Evolutionary conservation across 2,797 vertebrate species (phyloP).

Genomic region (Sciurus vulgaris): DNA sequence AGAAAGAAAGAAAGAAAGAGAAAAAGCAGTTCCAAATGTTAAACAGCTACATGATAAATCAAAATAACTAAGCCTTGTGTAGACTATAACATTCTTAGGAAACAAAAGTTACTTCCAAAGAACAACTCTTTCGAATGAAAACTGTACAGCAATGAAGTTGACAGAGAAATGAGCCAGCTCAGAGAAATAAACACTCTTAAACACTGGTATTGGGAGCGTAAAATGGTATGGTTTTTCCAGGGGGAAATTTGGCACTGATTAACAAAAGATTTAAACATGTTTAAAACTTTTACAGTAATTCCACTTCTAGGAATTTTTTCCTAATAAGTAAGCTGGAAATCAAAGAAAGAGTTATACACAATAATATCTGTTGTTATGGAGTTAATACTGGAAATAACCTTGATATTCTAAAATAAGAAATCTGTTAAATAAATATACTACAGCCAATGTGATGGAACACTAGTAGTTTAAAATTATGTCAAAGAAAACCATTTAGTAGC

Average conservation of each 20-base stretch:
- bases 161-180: neutral
- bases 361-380: neutral
- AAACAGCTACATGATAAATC: neutral
- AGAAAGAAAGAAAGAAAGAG: too few species aligned
- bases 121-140: slow-evolving; percentile 31
- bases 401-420: neutral
- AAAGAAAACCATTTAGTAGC: slow-evolving; percentile 12
- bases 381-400: slow-evolving; percentile 28
- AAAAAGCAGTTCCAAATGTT: neutral
- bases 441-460: neutral
- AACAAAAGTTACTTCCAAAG: slow-evolving; percentile 37
- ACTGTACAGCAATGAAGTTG: neutral
- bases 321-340: slow-evolving; percentile 50
- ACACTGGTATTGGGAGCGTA: neutral
- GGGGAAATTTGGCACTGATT: slow-evolving; percentile 1
- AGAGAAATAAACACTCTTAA: slow-evolving; percentile 31
- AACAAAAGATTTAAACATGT: slow-evolving; percentile 11
- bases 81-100: slow-evolving; percentile 1
- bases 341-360: neutral
- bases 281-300: slow-evolving; percentile 32
- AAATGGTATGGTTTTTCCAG: neutral
- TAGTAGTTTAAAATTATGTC: slow-evolving; percentile 19
- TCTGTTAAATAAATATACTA: slow-evolving; percentile 45
- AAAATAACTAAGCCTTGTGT: neutral
- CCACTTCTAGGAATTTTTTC: neutral